Conservation (phyloP, 2,888 invertebrate species). For the Ametastegia equiseti region DNA sequence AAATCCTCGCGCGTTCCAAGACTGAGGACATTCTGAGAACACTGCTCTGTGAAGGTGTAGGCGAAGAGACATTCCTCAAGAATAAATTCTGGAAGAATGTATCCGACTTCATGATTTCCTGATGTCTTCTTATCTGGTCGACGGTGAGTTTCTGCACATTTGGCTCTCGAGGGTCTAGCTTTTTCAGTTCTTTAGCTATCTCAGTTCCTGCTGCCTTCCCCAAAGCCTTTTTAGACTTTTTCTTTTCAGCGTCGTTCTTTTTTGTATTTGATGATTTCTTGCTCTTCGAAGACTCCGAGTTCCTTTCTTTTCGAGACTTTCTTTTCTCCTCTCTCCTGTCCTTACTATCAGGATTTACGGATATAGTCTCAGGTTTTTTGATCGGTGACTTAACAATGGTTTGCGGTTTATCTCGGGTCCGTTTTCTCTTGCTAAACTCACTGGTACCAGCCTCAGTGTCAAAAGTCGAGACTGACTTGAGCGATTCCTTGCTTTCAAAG, state of each 20-base stretch:
- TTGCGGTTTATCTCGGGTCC: conserved; percentile 68
- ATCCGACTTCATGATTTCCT: conserved; percentile 80
- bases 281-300: conserved; percentile 48
- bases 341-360: conserved; percentile 54
- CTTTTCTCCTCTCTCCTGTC: conserved; percentile 54
- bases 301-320: conserved; percentile 56
- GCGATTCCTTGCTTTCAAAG: conserved; percentile 55
- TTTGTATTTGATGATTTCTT: conserved; percentile 52
- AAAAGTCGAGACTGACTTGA: conserved; percentile 50
- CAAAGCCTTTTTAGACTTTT: conserved; percentile 53
- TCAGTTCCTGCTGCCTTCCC: conserved; percentile 58
- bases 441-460: conserved; percentile 46
- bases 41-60: conserved; percentile 70
- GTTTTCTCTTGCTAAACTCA: conserved; percentile 59
- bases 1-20: conserved; percentile 83
- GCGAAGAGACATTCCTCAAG: conserved; percentile 77
- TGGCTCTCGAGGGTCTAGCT: conserved; percentile 57
- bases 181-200: conserved; percentile 60
- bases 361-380: conserved; percentile 61
- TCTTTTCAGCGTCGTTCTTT: conserved; percentile 56
- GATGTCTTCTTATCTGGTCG: conserved; percentile 79
- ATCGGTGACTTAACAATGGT: conserved; percentile 67
- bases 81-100: conserved; percentile 86
- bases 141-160: conserved; percentile 60
- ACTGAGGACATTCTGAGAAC: conserved; percentile 80